Evolutionary conservation across 2,888 invertebrate species (phyloP), one percentile per base, ranked within the genome.

Genomic region (Sympetrum striolatum): DNA sequence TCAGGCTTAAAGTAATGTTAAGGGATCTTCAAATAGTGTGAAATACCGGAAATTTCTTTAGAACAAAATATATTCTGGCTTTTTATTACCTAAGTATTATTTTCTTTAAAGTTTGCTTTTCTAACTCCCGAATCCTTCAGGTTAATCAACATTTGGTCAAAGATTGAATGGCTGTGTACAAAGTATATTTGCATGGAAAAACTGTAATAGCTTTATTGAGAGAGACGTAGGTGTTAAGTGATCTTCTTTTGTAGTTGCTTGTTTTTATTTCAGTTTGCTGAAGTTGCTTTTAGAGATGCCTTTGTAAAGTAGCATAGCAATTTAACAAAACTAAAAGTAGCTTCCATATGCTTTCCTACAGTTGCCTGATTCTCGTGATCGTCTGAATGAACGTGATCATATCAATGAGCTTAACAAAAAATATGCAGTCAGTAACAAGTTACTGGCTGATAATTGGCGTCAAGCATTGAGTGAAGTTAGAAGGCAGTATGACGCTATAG

Each of bases 401-500:
- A 37, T 86, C 31, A 93, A 93, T 90, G 94, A 94, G 91, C 92
- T 95, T 90, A 93, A 92, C 31, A 94, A 94, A 91, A 94, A 94
- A 92, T 94, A 93, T 91, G 92, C 93, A 80, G 93, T 93, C 5
- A 94, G 93, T 91, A 93, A 93, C 91, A 94, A 94, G 91, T 93
- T 94, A n/a, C 92, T 94, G 91, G 93, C 94, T 10, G 94, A 94
- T 91, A 94, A 94, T 91, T 93, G 94, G 92, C 94, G 94, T 91
- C 94, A 94, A 91, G 94, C 95, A 39, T 93, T 94, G 90, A 93
- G 92, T 39, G 96, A 96, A 93, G 95, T 96, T 0, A 95, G 95
- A 81, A 94, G 95, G 92, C 95, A 96, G 91, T 96, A 96, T 93
- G 95, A 95, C 92, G 95, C 96, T 79, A 95, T 96, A 90, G 96